These are phyloP conservation scores for Ericerus pela DNA, from an alignment of 1,140 invertebrate species.

Conservation along the genomic window DNA sequence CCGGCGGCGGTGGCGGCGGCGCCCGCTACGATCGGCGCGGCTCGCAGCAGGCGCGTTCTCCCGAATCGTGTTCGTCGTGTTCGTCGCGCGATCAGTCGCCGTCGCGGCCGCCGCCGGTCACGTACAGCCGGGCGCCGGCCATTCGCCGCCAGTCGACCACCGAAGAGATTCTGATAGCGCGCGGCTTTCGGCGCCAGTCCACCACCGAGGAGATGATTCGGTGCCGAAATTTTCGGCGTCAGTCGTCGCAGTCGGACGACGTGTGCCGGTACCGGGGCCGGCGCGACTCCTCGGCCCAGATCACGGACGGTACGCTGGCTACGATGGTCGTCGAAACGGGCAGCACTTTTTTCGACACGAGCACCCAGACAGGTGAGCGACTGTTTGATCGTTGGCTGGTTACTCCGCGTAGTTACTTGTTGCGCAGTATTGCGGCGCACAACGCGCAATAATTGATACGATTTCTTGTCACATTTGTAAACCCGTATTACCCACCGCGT, in stretches of 20 bases:
- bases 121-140: conserved; percentile 37
- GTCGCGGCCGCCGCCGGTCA: conserved; percentile 32
- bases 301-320: conserved; percentile 77
- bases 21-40: conserved; percentile 25
- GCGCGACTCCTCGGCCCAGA: conserved; percentile 73
- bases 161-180: conserved; percentile 76
- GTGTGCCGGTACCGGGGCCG: conserved; percentile 49
- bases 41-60: conserved; percentile 38
- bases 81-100: conserved; percentile 39
- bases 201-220: conserved; percentile 85
- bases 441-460: too few relatives aligned
- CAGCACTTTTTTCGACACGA: conserved; percentile 80
- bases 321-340: conserved; percentile 85
- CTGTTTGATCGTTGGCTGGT: too few relatives aligned
- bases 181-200: conserved; percentile 73
- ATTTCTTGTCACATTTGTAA: too few relatives aligned
- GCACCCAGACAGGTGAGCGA: conserved; percentile 83
- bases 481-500: too few relatives aligned
- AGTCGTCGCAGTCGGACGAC: conserved; percentile 35
- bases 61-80: conserved; percentile 54
- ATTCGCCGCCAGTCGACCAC: conserved; percentile 76
- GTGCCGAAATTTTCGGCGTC: conserved; percentile 58
- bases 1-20: too few relatives aligned
- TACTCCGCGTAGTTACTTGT: too few relatives aligned
- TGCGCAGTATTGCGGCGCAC: too few relatives aligned